These are phyloP conservation scores for Epinotia demarniana DNA, from an alignment of 2,888 invertebrate species.

Conservation along the genomic window DNA sequence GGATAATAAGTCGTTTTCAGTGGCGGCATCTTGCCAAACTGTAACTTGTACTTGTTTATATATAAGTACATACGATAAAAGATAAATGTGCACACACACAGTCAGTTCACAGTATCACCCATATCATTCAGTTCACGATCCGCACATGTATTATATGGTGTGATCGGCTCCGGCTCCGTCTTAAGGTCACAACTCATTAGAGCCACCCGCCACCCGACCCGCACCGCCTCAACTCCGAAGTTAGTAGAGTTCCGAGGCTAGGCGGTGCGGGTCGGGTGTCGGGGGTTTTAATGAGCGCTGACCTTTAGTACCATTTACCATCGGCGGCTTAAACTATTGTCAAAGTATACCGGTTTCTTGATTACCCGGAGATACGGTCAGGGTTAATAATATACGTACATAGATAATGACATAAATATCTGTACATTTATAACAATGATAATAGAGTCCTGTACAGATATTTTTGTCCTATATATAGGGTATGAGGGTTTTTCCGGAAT, in stretches of 20 bases:
- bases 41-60: background rate
- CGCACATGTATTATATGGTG: constrained; percentile 18
- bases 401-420: too few relatives aligned
- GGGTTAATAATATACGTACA: too few relatives aligned
- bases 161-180: background rate
- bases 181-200: background rate
- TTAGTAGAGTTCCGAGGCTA: too few relatives aligned
- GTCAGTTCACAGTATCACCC: constrained; percentile 32
- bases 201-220: too few relatives aligned
- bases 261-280: too few relatives aligned
- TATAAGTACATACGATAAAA: background rate
- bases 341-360: background rate
- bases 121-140: constrained; percentile 22
- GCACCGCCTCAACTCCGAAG: too few relatives aligned
- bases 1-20: too few relatives aligned
- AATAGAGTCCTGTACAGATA: too few relatives aligned
- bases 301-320: background rate
- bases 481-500: background rate
- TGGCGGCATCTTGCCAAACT: too few relatives aligned
- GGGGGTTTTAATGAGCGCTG: too few relatives aligned
- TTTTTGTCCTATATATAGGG: background rate
- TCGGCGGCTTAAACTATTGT: background rate
- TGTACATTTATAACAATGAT: too few relatives aligned
- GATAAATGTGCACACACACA: constrained; percentile 35
- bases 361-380: background rate